phyloP scores from a whole-genome alignment of 1,140 invertebrate genomes.

The Brachionus sp. region DNA sequence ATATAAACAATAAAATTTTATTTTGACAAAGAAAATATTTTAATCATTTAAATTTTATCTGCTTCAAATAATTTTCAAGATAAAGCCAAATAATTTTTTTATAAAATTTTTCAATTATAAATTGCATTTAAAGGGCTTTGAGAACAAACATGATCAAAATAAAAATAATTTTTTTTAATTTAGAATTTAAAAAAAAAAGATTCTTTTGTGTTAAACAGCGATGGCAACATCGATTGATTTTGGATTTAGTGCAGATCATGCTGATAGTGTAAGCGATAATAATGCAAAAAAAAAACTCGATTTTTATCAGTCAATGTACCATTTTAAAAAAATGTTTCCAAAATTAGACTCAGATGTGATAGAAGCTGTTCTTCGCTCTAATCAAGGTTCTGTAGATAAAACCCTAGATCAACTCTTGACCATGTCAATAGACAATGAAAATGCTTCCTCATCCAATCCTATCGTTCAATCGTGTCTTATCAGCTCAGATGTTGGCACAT shows the following conservation, averaged over 20 bases:
- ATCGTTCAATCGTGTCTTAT: background rate
- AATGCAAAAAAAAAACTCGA: background rate
- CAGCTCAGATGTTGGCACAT: background rate
- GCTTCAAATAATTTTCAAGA: background rate
- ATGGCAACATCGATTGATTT: background rate
- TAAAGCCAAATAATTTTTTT: background rate
- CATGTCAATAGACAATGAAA: slow-evolving; percentile 21
- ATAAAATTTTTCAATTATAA: background rate
- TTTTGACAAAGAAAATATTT: background rate
- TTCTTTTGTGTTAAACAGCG: background rate
- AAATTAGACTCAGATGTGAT: slow-evolving; percentile 43
- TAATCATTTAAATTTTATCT: background rate
- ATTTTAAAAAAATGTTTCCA: slow-evolving; percentile 43
- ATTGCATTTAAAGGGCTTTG: background rate
- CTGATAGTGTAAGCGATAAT: background rate
- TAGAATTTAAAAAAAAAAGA: background rate
- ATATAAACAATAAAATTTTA: background rate
- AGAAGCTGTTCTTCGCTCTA: background rate
- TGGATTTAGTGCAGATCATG: background rate
- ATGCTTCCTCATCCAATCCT: background rate
- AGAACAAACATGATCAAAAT: background rate
- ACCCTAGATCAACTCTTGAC: slow-evolving; percentile 37
- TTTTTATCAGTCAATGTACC: slow-evolving; percentile 43
- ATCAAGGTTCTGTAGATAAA: slow-evolving; percentile 25
- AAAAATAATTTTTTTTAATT: background rate